Conservation (phyloP, 53 echinoderm and acorn worm genomes). For the Echinarachnius parma region DNA sequence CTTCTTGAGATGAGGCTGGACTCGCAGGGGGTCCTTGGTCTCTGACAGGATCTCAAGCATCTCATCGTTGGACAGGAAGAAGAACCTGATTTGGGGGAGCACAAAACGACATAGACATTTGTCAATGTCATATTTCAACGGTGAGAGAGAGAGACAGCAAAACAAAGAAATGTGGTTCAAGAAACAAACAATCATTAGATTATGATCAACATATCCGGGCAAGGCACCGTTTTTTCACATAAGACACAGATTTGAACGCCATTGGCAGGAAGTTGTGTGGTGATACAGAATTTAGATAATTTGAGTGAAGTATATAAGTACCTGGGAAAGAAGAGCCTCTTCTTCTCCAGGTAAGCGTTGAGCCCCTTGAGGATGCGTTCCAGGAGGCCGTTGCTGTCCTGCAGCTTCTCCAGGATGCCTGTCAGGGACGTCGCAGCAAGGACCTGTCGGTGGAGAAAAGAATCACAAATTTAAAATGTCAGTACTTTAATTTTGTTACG, state of each 20-base stretch:
- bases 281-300: too few species aligned
- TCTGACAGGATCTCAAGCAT: constrained; percentile 99
- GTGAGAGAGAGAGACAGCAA: too few species aligned
- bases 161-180: too few species aligned
- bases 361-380: constrained; percentile 97
- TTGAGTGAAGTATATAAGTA: constrained; percentile 16
- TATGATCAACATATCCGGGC: not conserved
- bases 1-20: constrained; percentile 99
- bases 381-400: constrained; percentile 81
- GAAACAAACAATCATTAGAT: too few species aligned
- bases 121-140: too few species aligned
- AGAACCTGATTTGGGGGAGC: constrained; percentile 89
- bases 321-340: constrained; percentile 97
- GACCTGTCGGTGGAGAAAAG: constrained; percentile 54
- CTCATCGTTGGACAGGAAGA: constrained; percentile 99
- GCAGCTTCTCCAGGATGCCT: constrained; percentile 90
- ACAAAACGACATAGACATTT: too few species aligned
- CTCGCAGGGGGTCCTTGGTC: constrained; percentile 95
- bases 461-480: too few species aligned
- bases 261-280: too few species aligned
- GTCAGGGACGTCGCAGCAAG: constrained; percentile 88
- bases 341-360: constrained; percentile 98
- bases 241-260: too few species aligned
- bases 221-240: not conserved
- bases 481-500: too few species aligned